phyloP scores from a whole-genome alignment of 2,113 vertebrate species.

The Ammospiza nelsoni region DNA sequence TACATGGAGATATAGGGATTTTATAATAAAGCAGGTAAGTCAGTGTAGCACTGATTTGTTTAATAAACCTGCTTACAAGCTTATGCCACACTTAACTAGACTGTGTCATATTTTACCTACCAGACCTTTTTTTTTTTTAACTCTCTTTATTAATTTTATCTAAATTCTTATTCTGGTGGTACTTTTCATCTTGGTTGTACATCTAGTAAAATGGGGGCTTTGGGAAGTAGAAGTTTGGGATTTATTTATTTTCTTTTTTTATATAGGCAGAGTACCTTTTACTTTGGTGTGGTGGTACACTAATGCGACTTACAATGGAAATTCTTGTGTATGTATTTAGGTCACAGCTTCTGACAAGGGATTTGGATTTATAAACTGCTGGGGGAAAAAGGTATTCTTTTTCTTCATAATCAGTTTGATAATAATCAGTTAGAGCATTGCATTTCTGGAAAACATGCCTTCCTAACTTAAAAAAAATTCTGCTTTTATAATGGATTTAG shows the following conservation, averaged over 20 bases:
- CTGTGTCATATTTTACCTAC: neutral
- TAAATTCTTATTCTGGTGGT: neutral
- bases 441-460: neutral
- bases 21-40: neutral
- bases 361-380: neutral
- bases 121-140: neutral
- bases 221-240: rapidly evolving
- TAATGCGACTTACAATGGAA: constrained; percentile 8
- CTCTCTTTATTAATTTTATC: neutral
- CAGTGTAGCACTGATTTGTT: neutral
- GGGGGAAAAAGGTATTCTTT: neutral
- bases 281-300: neutral
- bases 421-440: neutral
- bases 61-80: neutral
- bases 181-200: neutral
- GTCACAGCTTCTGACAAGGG: neutral
- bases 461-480: neutral
- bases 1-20: neutral
- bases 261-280: neutral
- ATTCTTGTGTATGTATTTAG: neutral
- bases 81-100: neutral
- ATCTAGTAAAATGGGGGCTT: neutral
- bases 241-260: neutral
- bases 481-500: neutral
- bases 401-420: neutral